Evolutionary conservation across 2,888 invertebrate genomes (phyloP).

Genomic region (Tenthredo scrophulariae): DNA sequence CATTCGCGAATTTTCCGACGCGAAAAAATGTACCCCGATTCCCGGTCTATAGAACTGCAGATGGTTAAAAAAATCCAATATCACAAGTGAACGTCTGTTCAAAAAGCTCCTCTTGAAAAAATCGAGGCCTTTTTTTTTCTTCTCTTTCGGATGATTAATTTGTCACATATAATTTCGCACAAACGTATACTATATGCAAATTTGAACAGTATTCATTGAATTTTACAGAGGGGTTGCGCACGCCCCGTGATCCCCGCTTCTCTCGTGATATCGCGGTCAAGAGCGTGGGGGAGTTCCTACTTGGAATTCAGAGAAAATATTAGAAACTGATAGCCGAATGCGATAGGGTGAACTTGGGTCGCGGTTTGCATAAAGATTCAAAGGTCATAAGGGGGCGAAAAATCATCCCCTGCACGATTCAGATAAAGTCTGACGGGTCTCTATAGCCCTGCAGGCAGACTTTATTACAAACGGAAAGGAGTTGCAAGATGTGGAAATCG

Average conservation of each 20-base stretch:
- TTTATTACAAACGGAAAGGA: background rate
- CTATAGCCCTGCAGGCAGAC: background rate
- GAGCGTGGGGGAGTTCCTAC: constrained; percentile 11
- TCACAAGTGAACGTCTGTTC: background rate
- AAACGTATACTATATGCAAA: background rate
- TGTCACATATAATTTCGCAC: background rate
- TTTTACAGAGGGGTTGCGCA: background rate
- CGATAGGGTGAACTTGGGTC: constrained; percentile 31
- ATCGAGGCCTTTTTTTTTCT: background rate
- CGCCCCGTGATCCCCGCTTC: background rate
- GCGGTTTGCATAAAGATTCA: constrained; percentile 32
- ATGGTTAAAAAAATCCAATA: background rate
- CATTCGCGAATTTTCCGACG: background rate
- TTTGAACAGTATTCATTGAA: background rate
- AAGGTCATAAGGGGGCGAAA: background rate
- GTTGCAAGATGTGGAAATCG: background rate
- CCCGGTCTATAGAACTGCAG: background rate
- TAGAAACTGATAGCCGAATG: constrained; percentile 44
- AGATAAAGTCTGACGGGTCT: constrained; percentile 33
- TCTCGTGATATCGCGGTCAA: background rate
- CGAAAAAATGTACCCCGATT: background rate
- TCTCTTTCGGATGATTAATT: background rate
- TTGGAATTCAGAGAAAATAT: constrained; percentile 44
- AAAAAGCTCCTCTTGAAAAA: background rate
- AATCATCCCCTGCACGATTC: constrained; percentile 44